phyloP scores from a whole-genome alignment of 1,140 invertebrate genomes.

The Apis florea region DNA sequence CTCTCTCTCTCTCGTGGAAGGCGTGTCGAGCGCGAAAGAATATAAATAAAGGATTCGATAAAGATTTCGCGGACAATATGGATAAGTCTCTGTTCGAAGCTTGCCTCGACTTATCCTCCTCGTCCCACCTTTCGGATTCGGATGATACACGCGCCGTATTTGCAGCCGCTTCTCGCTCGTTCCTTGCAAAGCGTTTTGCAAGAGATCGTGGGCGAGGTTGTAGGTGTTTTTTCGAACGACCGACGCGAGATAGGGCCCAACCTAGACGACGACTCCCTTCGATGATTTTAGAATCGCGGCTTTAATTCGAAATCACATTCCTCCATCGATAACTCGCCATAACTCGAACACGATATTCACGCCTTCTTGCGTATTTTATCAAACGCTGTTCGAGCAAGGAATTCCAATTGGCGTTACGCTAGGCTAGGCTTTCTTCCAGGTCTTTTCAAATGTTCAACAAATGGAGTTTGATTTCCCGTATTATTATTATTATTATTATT shows the following conservation, averaged over 20 bases:
- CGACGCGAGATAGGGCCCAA: not conserved
- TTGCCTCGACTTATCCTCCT: conserved; percentile 2
- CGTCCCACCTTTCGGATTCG: not conserved
- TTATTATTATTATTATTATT: no score
- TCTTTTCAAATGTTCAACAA: not conserved
- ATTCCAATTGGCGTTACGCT: not conserved
- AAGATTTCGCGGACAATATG: conserved; percentile 33
- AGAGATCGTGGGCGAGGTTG: not conserved
- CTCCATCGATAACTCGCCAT: no score
- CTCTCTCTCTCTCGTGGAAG: conserved; percentile 41
- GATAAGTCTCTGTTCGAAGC: not conserved
- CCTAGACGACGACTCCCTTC: not conserved
- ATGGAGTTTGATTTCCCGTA: not conserved
- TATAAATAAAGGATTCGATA: conserved; percentile 41
- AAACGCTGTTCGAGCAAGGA: not conserved
- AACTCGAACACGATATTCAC: not conserved
- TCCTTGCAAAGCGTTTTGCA: not conserved
- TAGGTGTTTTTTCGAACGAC: not conserved
- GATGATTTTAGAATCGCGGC: not conserved
- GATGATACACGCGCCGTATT: conserved; percentile 20
- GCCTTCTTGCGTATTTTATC: no score
- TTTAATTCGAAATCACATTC: no score
- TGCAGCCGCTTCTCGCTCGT: not conserved
- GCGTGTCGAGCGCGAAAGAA: conserved; percentile 14
- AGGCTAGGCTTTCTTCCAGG: not conserved